phyloP scores from a whole-genome alignment of 2,113 vertebrate species.

The Lepisosteus oculatus region DNA sequence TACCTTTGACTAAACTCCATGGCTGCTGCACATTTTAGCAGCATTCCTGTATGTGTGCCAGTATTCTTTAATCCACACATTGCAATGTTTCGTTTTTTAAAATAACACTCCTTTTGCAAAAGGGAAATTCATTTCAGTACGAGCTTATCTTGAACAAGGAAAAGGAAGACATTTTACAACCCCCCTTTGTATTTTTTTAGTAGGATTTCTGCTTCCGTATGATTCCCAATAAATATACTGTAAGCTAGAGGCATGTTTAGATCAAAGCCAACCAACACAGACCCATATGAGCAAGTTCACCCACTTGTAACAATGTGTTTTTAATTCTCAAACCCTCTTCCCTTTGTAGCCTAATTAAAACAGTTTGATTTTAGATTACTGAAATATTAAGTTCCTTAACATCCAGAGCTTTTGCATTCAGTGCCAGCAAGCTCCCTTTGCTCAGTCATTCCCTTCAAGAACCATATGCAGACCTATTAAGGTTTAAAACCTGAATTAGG shows the following conservation, averaged over 20 bases:
- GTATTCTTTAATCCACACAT: constrained; percentile 30
- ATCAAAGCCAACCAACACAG: constrained; percentile 48
- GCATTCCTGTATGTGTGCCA: constrained; percentile 16
- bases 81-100: constrained; percentile 45
- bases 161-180: constrained; percentile 41
- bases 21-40: not conserved
- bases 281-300: constrained; percentile 49
- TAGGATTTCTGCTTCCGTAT: constrained; percentile 31
- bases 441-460: constrained; percentile 36
- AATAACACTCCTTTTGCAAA: constrained; percentile 56
- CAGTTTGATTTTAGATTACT: constrained; percentile 57
- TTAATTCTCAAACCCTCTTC: constrained; percentile 46
- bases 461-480: constrained; percentile 50
- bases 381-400: constrained; percentile 54
- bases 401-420: constrained; percentile 39
- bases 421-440: constrained; percentile 27
- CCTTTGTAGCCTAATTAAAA: constrained; percentile 60
- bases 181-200: constrained; percentile 7
- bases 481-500: constrained; percentile 61
- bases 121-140: constrained; percentile 50
- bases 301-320: constrained; percentile 53
- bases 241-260: constrained; percentile 40
- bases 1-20: not conserved
- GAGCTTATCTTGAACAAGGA: constrained; percentile 34
- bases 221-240: constrained; percentile 38